phyloP scores from a whole-genome alignment of 2,113 vertebrate genomes.

The Numenius arquata region DNA sequence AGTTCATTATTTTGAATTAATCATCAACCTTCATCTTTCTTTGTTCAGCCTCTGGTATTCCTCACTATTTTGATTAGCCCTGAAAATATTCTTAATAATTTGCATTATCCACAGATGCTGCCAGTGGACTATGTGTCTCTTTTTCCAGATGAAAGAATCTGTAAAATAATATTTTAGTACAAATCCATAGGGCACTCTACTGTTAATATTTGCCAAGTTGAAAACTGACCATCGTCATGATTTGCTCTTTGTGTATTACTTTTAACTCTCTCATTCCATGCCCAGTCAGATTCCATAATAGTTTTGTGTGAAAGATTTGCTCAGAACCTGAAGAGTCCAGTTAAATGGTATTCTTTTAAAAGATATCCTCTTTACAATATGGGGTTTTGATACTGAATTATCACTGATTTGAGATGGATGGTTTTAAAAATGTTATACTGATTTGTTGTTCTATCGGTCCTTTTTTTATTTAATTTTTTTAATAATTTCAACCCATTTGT shows the following conservation, averaged over 20 bases:
- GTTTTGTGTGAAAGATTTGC: not conserved
- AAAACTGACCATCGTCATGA: not conserved
- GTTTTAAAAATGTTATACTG: not conserved
- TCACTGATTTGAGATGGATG: not conserved
- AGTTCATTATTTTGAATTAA: not conserved
- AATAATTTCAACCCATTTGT: not conserved
- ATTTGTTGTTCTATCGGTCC: not conserved
- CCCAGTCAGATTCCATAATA: not conserved
- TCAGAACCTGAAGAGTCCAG: not conserved
- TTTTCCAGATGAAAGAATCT: not conserved
- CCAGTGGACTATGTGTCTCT: not conserved
- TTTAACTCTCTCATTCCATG: not conserved
- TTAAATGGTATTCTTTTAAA: not conserved
- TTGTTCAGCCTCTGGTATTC: not conserved
- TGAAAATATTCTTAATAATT: not conserved
- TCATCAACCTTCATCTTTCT: not conserved
- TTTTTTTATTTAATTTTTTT: not conserved
- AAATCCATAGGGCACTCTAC: not conserved
- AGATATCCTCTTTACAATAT: not conserved
- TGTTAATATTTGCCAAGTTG: not conserved
- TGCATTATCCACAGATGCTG: not conserved
- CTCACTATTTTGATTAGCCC: not conserved
- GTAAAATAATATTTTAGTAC: not conserved
- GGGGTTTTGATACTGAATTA: not conserved
- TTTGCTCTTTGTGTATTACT: not conserved